Evolutionary conservation across 2,113 vertebrate genomes (phyloP).

Genomic region (Merops nubicus): DNA sequence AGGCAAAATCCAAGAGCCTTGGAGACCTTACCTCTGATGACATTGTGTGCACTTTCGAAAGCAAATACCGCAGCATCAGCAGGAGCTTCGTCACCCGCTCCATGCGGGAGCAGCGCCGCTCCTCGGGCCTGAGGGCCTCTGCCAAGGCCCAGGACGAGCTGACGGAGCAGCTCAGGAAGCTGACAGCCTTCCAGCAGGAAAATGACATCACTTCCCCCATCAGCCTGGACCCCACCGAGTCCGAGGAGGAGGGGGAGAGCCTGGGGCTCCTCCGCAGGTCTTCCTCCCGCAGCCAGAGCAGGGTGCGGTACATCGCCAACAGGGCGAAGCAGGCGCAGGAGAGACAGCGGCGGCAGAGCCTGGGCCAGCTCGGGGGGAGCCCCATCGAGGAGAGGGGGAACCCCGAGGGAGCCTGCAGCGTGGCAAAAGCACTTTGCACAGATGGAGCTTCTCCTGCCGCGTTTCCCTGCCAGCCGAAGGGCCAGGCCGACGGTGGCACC

Average conservation of each 20-base stretch:
- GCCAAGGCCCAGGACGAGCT: constrained; percentile 66
- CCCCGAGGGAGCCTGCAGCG: constrained; percentile 90
- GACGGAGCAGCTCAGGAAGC: constrained; percentile 85
- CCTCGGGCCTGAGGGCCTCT: background rate
- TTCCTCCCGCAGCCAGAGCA: constrained; percentile 91
- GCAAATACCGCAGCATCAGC: constrained; percentile 89
- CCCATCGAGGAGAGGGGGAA: constrained; percentile 90
- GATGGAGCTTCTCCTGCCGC: constrained; percentile 73
- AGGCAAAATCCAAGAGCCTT: constrained; percentile 90
- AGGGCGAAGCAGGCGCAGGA: constrained; percentile 90
- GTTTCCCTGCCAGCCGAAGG: constrained; percentile 65
- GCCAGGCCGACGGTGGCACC: constrained; percentile 40
- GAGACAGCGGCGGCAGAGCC: constrained; percentile 82
- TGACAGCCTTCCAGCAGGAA: constrained; percentile 86
- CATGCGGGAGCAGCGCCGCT: constrained; percentile 70
- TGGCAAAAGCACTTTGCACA: constrained; percentile 76
- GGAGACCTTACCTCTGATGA: constrained; percentile 94
- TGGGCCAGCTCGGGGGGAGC: constrained; percentile 44
- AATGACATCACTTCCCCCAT: constrained; percentile 79
- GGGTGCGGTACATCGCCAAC: constrained; percentile 91
- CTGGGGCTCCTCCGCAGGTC: constrained; percentile 79
- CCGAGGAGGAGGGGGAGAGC: constrained; percentile 55
- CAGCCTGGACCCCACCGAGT: background rate
- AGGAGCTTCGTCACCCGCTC: constrained; percentile 82
- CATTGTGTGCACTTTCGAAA: constrained; percentile 83